Evolutionary conservation across 2,888 invertebrate genomes (phyloP), one percentile per base, ranked within the genome.

Genomic region (Mellilla xanthometata): DNA sequence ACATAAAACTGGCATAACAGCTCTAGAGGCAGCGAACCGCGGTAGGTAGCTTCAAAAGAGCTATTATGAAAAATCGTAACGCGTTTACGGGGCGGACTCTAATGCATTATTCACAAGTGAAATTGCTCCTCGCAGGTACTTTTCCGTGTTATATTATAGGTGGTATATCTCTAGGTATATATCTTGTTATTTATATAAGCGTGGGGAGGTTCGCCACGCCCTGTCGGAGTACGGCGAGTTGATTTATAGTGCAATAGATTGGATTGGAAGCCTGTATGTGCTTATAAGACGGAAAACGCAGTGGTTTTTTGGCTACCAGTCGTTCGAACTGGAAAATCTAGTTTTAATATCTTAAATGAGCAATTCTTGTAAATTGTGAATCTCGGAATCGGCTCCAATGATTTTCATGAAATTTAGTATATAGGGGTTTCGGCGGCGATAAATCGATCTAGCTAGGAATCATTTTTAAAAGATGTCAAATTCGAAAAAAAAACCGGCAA

Each of bases 61-160:
- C 78, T 83, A 87, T 86, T 88, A 88, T 86, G 87, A 88, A 87
- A 87, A 88, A 87, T 87, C 85, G 84, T 88, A 87, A 87, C 86
- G 72, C 84, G 62, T 80, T 88, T 87, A 87, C 74, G 54, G 80
- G 80, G 81, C 86, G 87, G 86, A 86, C 86, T 72, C 54, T 45
- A 39, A 40, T 88, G 70, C 75, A 87, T 87, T 83, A 87, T 88
- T 86, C 86, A 88, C 84, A 74, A 65, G 63, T 64, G 73, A 82
- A 82, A 84, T 82, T 81, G 83, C 81, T 80, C 75, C 74, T 68
- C 56, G 54, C 51, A 65, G 58, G 62, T 78, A 79, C 76, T 77
- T 76, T 68, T 66, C 64, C 64, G 66, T 12, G 7, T n/a, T 24
- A 24, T 24, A n/a, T 24, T 24, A 24, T n/a, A 24, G 24, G 24